These are phyloP conservation scores for Malacoctenus gilli DNA, from an alignment of 2,797 vertebrate genomes.

Conservation along the genomic window DNA sequence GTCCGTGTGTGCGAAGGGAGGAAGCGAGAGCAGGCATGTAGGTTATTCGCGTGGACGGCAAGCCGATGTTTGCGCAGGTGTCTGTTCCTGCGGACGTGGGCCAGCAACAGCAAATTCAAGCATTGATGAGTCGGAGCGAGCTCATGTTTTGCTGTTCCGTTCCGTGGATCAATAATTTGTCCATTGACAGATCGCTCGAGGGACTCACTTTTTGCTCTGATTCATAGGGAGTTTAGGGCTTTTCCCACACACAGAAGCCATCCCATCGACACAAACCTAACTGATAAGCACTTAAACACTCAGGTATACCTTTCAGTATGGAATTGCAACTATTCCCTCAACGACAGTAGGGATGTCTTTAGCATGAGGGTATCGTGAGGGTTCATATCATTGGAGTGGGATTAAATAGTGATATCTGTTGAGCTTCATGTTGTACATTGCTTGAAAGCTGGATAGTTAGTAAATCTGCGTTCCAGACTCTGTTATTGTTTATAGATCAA, in stretches of 20 bases:
- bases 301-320: too few relatives aligned
- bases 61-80: neutral
- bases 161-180: constrained; percentile 5
- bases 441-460: too few relatives aligned
- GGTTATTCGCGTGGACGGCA: constrained; percentile 25
- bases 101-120: constrained; percentile 1
- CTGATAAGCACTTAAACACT: too few relatives aligned
- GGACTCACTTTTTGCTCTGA: neutral
- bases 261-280: too few relatives aligned
- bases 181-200: neutral
- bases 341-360: too few relatives aligned
- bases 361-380: too few relatives aligned
- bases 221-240: neutral
- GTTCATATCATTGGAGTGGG: too few relatives aligned
- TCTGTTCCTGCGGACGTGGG: neutral
- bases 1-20: constrained; percentile 22
- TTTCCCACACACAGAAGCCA: too few relatives aligned
- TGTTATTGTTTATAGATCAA: constrained; percentile 3
- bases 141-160: constrained; percentile 15
- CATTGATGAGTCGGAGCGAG: constrained; percentile 6
- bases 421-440: too few relatives aligned
- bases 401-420: too few relatives aligned
- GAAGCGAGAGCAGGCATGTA: constrained; percentile 32
- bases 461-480: too few relatives aligned
- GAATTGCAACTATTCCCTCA: too few relatives aligned